phyloP scores from a whole-genome alignment of 2,797 vertebrate species.

The Alca torda region DNA sequence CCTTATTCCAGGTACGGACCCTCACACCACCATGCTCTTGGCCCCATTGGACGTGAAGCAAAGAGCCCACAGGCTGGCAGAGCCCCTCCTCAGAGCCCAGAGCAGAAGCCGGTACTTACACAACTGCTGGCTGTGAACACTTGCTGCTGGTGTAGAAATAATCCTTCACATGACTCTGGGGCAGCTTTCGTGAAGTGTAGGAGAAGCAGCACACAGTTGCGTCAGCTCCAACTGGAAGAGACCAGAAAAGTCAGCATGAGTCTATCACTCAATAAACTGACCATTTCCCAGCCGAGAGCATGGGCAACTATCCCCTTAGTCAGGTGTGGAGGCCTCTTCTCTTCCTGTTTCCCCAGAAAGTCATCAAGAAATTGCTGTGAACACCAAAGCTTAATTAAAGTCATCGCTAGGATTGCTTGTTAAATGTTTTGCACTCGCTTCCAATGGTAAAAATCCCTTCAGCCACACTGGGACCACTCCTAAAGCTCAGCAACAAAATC shows the following conservation, averaged over 20 bases:
- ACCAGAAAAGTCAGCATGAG: background rate
- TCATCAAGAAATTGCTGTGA: background rate
- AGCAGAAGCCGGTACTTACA: conserved; percentile 57
- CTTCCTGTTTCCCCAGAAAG: background rate
- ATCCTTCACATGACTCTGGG: conserved; percentile 63
- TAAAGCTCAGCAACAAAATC: background rate
- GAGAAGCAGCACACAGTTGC: conserved; percentile 71
- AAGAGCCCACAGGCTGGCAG: background rate
- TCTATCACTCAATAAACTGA: background rate
- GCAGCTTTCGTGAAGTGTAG: conserved; percentile 51
- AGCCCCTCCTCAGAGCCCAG: background rate
- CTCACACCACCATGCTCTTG: background rate
- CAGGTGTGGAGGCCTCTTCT: background rate
- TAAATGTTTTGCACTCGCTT: background rate
- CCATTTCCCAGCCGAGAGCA: background rate
- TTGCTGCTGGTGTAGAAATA: conserved; percentile 79
- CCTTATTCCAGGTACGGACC: background rate
- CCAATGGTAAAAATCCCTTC: background rate
- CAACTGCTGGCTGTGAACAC: conserved; percentile 67
- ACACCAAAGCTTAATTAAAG: background rate
- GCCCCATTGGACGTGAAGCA: rapidly evolving
- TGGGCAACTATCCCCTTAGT: background rate
- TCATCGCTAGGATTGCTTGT: background rate
- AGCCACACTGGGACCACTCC: background rate
- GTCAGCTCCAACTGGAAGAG: conserved; percentile 67